These are phyloP conservation scores for Thamnaconus septentrionalis DNA, from an alignment of 2,113 vertebrate genomes.

Conservation along the genomic window DNA sequence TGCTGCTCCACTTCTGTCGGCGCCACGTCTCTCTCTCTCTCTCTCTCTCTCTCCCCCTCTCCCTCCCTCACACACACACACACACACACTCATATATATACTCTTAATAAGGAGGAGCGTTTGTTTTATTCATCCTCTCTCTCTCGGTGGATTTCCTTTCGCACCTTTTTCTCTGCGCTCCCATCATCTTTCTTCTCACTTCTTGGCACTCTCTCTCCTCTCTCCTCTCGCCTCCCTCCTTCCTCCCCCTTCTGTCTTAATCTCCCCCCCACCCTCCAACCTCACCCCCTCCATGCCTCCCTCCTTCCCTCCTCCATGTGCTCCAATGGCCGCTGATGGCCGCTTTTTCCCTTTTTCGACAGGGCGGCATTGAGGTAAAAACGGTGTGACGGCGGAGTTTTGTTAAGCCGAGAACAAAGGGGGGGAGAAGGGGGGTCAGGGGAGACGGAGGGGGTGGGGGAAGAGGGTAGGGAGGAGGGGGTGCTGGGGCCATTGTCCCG, in stretches of 20 bases:
- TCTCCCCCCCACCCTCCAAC: conserved; percentile 1
- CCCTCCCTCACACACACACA: too few species aligned
- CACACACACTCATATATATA: too few species aligned
- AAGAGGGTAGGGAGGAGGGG: too few species aligned
- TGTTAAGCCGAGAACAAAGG: conserved; percentile 99
- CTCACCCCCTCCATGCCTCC: conserved; percentile 39
- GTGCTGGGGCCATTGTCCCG: conserved; percentile 86
- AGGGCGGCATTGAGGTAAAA: conserved; percentile 96
- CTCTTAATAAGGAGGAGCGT: conserved; percentile 59
- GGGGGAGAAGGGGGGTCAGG: conserved; percentile 83
- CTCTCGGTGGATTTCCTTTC: conserved; percentile 69
- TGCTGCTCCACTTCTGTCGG: conserved; percentile 78
- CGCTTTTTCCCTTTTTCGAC: too few species aligned
- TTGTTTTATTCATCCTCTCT: conserved; percentile 49
- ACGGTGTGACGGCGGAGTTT: conserved; percentile 97
- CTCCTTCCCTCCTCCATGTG: conserved; percentile 81
- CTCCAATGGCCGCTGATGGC: conserved; percentile 92
- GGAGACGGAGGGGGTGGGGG: too few species aligned
- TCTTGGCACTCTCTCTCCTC: conserved; percentile 57
- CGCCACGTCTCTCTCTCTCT: conserved; percentile 31
- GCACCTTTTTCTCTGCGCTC: conserved; percentile 71
- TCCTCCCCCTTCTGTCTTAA: conserved; percentile 72
- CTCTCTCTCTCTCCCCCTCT: conserved; percentile 27
- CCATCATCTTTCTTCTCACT: conserved; percentile 43
- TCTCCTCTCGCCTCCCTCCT: too few species aligned